Evolutionary conservation across 2,113 vertebrate genomes (phyloP).

Genomic region (Himantopus leucocephalus): DNA sequence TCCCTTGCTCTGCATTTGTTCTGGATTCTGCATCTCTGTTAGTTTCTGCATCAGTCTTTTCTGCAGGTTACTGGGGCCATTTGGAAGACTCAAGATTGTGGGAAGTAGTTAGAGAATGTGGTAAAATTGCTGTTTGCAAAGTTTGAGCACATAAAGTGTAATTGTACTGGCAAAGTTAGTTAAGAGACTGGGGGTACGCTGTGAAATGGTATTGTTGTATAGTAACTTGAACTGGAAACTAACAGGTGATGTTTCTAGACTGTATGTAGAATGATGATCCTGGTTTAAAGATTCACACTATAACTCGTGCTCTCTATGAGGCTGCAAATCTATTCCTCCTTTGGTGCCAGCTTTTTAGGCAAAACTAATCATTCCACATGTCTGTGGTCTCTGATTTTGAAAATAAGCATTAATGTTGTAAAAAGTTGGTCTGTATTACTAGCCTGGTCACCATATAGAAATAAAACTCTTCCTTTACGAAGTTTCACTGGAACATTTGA

Average conservation of each 20-base stretch:
- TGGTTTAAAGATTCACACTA: neutral
- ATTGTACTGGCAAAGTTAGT: neutral
- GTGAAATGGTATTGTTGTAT: neutral
- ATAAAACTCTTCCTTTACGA: neutral
- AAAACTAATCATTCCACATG: neutral
- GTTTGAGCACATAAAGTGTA: neutral
- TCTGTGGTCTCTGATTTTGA: neutral
- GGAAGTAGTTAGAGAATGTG: neutral
- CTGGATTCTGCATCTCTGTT: neutral
- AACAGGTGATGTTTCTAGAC: neutral
- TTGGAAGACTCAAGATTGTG: neutral
- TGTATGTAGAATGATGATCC: neutral
- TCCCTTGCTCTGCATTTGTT: neutral
- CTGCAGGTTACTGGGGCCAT: neutral
- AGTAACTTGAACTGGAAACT: neutral
- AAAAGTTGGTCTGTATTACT: neutral
- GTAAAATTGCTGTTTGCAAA: neutral
- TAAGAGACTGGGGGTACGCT: fast-evolving
- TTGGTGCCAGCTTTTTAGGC: neutral
- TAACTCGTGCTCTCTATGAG: neutral
- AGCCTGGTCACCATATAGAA: neutral
- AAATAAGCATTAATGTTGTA: neutral
- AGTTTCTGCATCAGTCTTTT: neutral
- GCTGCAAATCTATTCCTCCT: neutral
- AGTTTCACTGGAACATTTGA: neutral